phyloP scores from a whole-genome alignment of 2,113 vertebrate genomes.

The Melanerpes formicivorus region DNA sequence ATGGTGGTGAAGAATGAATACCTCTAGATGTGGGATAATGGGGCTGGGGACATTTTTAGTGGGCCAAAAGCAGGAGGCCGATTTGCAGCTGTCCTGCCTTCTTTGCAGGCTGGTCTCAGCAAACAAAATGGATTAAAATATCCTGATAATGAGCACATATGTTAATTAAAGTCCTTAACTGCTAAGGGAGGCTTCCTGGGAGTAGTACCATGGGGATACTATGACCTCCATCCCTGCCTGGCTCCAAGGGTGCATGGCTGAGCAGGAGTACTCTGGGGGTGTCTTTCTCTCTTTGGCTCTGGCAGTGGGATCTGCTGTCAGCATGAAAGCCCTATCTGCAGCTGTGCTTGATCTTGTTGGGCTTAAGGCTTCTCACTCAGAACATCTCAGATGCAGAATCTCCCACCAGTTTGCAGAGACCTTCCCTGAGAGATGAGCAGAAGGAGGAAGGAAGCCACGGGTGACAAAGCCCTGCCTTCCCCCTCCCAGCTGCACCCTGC shows the following conservation, averaged over 20 bases:
- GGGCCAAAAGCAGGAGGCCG: accelerated
- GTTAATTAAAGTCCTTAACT: neutral
- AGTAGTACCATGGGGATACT: neutral
- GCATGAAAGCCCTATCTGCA: neutral
- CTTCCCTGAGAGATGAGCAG: neutral
- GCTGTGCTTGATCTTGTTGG: neutral
- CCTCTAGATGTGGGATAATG: neutral
- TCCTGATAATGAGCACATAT: neutral
- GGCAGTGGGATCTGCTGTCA: accelerated
- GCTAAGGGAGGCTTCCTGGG: neutral
- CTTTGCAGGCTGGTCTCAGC: neutral
- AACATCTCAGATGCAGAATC: neutral
- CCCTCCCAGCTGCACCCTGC: neutral
- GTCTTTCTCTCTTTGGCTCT: neutral
- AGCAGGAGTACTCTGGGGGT: neutral
- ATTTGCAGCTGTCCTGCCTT: neutral
- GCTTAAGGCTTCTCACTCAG: neutral
- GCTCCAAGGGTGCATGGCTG: accelerated
- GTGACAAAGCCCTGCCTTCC: neutral
- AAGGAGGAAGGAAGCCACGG: neutral
- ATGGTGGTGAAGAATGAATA: neutral
- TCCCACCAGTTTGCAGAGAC: neutral
- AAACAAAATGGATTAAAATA: neutral
- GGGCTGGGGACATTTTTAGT: neutral
- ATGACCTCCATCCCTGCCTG: neutral